phyloP scores from a whole-genome alignment of 1,140 invertebrate species.

The Caenorhabditis remanei region DNA sequence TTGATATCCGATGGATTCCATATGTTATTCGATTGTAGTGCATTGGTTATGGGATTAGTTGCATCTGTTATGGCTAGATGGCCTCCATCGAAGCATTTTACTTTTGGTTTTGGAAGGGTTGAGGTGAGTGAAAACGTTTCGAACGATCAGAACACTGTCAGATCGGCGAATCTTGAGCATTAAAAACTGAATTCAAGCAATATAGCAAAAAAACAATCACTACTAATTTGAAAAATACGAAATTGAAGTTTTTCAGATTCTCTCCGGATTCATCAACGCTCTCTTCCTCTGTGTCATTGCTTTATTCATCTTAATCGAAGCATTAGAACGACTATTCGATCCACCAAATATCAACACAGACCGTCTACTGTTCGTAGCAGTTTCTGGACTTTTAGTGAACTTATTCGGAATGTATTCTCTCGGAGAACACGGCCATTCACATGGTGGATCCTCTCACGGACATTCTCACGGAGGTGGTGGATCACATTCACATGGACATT shows the following conservation, averaged over 20 bases:
- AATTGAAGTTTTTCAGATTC: constrained; percentile 46
- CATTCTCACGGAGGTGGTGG: constrained; percentile 79
- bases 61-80: constrained; percentile 81
- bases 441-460: constrained; percentile 75
- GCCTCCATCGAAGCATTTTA: constrained; percentile 81
- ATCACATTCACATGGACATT: constrained; percentile 77
- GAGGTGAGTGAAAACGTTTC: constrained; percentile 72
- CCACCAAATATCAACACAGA: constrained; percentile 82
- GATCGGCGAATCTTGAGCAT: no score
- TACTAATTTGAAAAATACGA: no score
- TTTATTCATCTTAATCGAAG: constrained; percentile 81
- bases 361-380: constrained; percentile 80
- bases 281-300: constrained; percentile 82
- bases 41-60: constrained; percentile 81
- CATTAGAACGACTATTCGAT: constrained; percentile 80
- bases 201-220: no score
- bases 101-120: constrained; percentile 82
- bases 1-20: constrained; percentile 82
- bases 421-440: constrained; percentile 76
- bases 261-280: constrained; percentile 81
- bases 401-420: constrained; percentile 82
- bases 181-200: no score
- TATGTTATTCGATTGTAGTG: constrained; percentile 82
- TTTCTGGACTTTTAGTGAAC: constrained; percentile 81
- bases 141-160: no score